Evolutionary conservation across 1,140 invertebrate genomes (phyloP).

Genomic region (Drosophila repleta): DNA sequence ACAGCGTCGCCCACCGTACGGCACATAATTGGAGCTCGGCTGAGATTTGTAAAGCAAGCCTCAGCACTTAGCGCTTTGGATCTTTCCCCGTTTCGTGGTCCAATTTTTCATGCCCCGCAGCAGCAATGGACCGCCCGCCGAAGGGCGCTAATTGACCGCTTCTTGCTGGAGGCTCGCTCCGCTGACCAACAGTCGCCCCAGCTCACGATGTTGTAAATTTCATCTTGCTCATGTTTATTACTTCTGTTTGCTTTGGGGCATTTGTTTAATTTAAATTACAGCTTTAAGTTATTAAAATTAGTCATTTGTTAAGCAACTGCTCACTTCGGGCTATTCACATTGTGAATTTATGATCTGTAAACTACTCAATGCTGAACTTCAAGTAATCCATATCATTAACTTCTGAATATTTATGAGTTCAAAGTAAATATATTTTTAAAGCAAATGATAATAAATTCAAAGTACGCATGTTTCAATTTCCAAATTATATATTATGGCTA

Average conservation of each 20-base stretch:
- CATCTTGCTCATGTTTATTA: conserved; percentile 44
- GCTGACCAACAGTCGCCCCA: conserved; percentile 19
- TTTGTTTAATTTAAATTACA: conserved; percentile 59
- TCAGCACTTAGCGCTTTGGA: conserved; percentile 56
- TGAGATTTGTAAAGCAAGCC: conserved; percentile 60
- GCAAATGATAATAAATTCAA: not conserved
- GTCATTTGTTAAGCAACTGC: conserved; percentile 47
- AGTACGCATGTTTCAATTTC: not conserved
- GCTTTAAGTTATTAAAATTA: conserved; percentile 20
- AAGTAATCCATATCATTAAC: not conserved
- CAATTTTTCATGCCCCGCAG: conserved; percentile 52
- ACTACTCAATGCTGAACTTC: not conserved
- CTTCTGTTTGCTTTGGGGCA: conserved; percentile 28
- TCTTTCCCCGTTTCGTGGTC: conserved; percentile 45
- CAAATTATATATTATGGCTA: conserved; percentile 20
- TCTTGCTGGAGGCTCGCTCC: conserved; percentile 27
- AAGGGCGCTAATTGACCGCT: conserved; percentile 40
- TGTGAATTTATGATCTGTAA: conserved; percentile 19
- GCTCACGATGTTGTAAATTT: conserved; percentile 34
- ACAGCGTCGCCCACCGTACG: conserved; percentile 42
- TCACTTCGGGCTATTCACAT: conserved; percentile 28
- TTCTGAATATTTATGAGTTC: not conserved
- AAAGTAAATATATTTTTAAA: not conserved
- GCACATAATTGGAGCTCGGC: conserved; percentile 44
- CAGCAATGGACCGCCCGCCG: conserved; percentile 34